These are phyloP conservation scores for Coecobrya sp. DNA, from an alignment of 2,888 invertebrate genomes.

Conservation along the genomic window DNA sequence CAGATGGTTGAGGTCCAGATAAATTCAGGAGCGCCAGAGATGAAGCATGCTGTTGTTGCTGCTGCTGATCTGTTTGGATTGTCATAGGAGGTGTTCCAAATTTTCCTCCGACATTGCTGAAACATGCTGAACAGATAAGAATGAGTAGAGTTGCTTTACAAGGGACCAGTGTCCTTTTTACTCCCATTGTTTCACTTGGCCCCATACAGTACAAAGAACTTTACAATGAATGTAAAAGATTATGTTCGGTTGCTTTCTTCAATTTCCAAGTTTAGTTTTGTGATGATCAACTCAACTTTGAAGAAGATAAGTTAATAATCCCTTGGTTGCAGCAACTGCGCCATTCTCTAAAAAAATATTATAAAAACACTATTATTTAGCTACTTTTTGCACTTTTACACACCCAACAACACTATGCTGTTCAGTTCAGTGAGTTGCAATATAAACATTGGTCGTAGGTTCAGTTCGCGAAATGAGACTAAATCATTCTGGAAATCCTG, in stretches of 20 bases:
- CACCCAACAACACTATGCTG: too few relatives aligned
- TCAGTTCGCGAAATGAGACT: too few relatives aligned
- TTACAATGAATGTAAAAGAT: background rate
- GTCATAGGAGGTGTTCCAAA: conserved; percentile 48
- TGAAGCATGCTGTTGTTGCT: background rate
- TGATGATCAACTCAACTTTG: too few relatives aligned
- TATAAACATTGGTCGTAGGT: too few relatives aligned
- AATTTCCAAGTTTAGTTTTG: too few relatives aligned
- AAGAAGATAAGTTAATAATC: too few relatives aligned
- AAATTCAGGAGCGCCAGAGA: conserved; percentile 76
- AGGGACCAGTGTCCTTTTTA: background rate
- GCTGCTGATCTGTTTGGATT: conserved; percentile 9
- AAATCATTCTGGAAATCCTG: too few relatives aligned
- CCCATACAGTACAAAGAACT: background rate
- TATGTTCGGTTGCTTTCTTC: background rate
- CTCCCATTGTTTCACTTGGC: background rate
- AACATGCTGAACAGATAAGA: background rate
- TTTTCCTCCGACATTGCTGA: conserved; percentile 47
- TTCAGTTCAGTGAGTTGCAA: too few relatives aligned
- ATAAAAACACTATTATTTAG: too few relatives aligned
- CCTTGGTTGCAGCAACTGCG: too few relatives aligned
- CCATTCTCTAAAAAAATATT: too few relatives aligned
- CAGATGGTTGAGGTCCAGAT: conserved; percentile 83
- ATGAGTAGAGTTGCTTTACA: background rate
- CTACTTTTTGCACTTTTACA: too few relatives aligned